Conservation (phyloP, 2,888 invertebrate genomes). For the Tyria jacobaeae region DNA sequence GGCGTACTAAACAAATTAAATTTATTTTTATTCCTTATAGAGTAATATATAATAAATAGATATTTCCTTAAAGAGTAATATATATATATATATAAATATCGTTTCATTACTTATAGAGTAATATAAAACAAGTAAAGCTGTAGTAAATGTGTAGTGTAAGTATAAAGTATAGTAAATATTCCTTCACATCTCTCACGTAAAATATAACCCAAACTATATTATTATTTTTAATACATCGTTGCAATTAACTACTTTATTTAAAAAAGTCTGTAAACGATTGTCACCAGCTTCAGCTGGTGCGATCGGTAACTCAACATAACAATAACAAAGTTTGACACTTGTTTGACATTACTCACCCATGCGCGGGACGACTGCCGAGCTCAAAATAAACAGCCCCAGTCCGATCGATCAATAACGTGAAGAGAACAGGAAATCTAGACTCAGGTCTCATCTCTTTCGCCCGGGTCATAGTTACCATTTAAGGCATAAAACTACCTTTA, state of each 20-base stretch:
- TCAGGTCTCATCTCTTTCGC: constrained; percentile 83
- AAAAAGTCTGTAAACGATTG: neutral
- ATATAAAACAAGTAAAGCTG: no score
- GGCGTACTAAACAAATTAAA: no score
- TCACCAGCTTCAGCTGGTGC: neutral
- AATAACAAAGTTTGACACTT: constrained; percentile 34
- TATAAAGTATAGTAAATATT: no score
- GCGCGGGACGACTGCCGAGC: constrained; percentile 51
- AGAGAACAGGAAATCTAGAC: constrained; percentile 79
- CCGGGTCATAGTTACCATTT: constrained; percentile 45
- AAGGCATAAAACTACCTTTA: constrained; percentile 57
- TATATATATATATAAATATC: no score
- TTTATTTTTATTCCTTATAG: no score
- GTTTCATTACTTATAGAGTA: no score
- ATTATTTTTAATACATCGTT: neutral
- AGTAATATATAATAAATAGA: no score
- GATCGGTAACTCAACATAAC: constrained; percentile 14
- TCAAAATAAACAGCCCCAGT: constrained; percentile 45
- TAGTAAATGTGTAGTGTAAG: no score
- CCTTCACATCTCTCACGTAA: no score
- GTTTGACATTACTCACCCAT: constrained; percentile 48
- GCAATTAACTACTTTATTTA: neutral
- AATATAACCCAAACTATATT: neutral
- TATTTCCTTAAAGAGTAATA: no score
- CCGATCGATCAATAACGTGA: constrained; percentile 73